phyloP scores from a whole-genome alignment of 1,140 invertebrate genomes.

The Belonocnema kinseyi region DNA sequence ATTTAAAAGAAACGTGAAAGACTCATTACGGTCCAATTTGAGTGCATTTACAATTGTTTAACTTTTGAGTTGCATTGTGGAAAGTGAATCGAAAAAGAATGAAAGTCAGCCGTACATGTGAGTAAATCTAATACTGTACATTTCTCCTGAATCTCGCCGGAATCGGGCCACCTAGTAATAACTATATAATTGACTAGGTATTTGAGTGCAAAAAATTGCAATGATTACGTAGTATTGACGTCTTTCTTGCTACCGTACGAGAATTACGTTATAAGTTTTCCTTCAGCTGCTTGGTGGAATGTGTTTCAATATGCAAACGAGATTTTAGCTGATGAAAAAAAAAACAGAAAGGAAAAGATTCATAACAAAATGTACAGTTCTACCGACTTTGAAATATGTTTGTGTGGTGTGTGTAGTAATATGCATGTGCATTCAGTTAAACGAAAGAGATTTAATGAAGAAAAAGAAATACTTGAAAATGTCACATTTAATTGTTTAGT shows the following conservation, averaged over 20 bases:
- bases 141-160: conserved; percentile 40
- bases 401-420: no score
- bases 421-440: no score
- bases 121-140: background rate
- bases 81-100: conserved; percentile 47
- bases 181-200: conserved; percentile 3
- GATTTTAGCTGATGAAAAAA: background rate
- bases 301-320: background rate
- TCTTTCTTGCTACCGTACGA: background rate
- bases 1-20: conserved; percentile 5
- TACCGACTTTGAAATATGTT: no score
- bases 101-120: conserved; percentile 39
- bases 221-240: conserved; percentile 7
- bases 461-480: no score
- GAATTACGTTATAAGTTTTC: conserved; percentile 6
- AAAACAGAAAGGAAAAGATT: background rate
- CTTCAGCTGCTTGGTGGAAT: background rate
- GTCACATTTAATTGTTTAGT: no score
- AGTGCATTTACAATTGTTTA: conserved; percentile 12
- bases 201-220: conserved; percentile 3
- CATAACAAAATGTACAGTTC: no score
- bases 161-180: conserved; percentile 41
- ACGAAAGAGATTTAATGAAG: no score
- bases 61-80: conserved; percentile 34
- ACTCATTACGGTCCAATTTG: conserved; percentile 38